Evolutionary conservation across 2,797 vertebrate genomes (phyloP), one percentile per base, ranked within the genome.

Genomic region (Pelobates cultripes): DNA sequence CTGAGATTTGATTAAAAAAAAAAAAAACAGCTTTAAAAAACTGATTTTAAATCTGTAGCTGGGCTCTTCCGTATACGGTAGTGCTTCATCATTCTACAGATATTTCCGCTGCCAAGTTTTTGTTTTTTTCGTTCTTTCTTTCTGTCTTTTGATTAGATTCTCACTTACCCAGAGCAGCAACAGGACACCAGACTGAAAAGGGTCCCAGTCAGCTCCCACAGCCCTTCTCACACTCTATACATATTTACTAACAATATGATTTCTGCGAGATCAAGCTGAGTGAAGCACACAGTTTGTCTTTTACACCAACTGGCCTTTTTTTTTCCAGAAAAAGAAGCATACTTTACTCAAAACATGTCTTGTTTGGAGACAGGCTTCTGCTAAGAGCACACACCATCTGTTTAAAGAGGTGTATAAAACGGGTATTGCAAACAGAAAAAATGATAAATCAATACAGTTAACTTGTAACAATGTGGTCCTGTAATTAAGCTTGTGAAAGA

Each of bases 31-130:
- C 87, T 86, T 51, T 90, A 90, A 92, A 88, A 91, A 90, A 93
- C 91, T 88, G 92, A 92, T 90, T 94, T 92, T 92, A 92, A 90
- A 90, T 87, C 28, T 89, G 60, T 88, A 85, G 85, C 87, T 90
- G 88, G 88, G 85, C 90, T 92, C 89, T 90, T 17, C 91, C 88
- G 90, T 88, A 90, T 92, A 89, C 91, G 86, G 90, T 85, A 92
- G 90, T 86, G 91, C 92, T 92, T 90, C 92, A 89, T 89, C 89
- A 88, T 87, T 92, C 89, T 87, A 89, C 81, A 86, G 90, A 88
- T 88, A 89, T 88, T 89, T 87, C 80, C 82, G 84, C 85, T 90
- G 89, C 89, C 90, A 87, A 86, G 89, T 89, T 86, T 81, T 81
- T 85, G 83, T 85, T 69, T 64, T 64, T 64, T 40, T 17, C 17